phyloP scores from a whole-genome alignment of 2,888 invertebrate species.

The Therioaphis trifolii region DNA sequence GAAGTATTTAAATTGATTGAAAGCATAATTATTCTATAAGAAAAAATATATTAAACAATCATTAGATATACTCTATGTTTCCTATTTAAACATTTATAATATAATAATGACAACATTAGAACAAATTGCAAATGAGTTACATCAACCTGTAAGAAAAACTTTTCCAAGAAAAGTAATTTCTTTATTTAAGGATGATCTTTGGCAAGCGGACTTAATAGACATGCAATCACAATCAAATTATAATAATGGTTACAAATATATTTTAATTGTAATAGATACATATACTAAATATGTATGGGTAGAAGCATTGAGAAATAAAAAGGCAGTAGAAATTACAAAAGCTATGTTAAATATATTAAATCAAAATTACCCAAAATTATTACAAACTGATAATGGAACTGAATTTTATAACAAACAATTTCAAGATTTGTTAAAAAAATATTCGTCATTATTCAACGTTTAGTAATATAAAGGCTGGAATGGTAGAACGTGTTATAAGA shows the following conservation, averaged over 20 bases:
- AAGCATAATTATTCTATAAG: conserved; percentile 59
- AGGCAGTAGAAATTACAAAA: conserved; percentile 54
- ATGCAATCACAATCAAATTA: no score
- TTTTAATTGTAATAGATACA: no score
- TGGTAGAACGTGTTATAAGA: conserved; percentile 67
- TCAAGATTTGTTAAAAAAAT: conserved; percentile 61
- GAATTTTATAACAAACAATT: conserved; percentile 65
- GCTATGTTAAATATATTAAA: conserved; percentile 65
- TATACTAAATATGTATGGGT: conserved; percentile 66
- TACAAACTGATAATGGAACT: conserved; percentile 66
- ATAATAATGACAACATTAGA: no score
- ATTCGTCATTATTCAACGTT: conserved; percentile 66
- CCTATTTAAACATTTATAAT: conserved; percentile 66
- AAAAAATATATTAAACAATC: conserved; percentile 62
- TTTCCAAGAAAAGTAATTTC: no score
- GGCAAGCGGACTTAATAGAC: no score
- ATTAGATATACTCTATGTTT: conserved; percentile 63
- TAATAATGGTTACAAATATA: no score
- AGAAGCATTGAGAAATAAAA: conserved; percentile 65
- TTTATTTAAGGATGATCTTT: no score
- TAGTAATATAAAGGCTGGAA: conserved; percentile 67
- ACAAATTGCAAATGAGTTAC: no score
- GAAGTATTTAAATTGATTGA: conserved; percentile 35
- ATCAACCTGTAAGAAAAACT: no score
- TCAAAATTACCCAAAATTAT: conserved; percentile 55